These are phyloP conservation scores for Anolis apletophallus DNA, from an alignment of 2,797 vertebrate genomes.

Conservation along the genomic window DNA sequence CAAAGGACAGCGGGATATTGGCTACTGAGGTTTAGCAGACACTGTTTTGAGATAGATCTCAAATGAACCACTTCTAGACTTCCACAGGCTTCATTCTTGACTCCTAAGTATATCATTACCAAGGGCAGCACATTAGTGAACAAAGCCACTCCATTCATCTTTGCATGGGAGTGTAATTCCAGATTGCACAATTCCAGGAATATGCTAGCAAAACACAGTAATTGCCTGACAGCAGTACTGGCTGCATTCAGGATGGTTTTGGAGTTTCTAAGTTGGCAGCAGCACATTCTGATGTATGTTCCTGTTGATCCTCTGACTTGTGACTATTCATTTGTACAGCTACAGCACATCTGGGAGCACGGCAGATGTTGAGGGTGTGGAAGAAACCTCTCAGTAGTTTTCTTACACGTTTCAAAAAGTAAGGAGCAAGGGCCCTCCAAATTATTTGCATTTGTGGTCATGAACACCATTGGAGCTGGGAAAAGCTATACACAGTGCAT, in stretches of 20 bases:
- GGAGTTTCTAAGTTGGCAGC: neutral
- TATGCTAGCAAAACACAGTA: neutral
- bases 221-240: neutral
- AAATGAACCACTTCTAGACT: neutral
- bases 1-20: neutral
- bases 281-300: neutral
- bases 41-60: neutral
- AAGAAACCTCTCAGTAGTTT: neutral
- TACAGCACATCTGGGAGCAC: neutral
- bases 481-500: neutral
- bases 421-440: neutral
- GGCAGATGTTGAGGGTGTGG: neutral
- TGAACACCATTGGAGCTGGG: neutral
- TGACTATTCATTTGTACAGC: neutral
- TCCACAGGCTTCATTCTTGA: neutral
- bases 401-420: too few relatives aligned
- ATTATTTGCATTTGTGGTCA: neutral
- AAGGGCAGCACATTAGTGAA: neutral
- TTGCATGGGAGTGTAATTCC: neutral
- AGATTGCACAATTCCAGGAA: neutral
- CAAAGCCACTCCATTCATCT: neutral
- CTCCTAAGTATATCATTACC: neutral
- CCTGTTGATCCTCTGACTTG: neutral
- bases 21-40: neutral
- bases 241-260: too few relatives aligned